A percentile compares a stretch with the other conserved stretches of the same genome.
These are phyloP conservation scores for Macquaria australasica DNA, from an alignment of 2,113 vertebrate genomes.

Conservation along the genomic window DNA sequence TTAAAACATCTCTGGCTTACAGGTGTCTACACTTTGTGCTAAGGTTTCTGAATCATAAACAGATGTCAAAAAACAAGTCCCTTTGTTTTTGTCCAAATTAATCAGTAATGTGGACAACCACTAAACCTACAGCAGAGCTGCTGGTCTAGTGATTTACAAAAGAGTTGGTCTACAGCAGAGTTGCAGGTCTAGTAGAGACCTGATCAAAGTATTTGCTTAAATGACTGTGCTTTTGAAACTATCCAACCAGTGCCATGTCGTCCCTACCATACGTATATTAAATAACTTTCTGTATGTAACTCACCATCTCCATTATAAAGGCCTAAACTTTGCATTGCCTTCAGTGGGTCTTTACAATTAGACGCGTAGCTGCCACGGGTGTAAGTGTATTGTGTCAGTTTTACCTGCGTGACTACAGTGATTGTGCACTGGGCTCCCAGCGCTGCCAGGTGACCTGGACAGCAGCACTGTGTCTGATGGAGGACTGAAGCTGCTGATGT, in stretches of 20 bases:
- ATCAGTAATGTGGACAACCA: not conserved
- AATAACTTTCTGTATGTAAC: not conserved
- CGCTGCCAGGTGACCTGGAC: too few species aligned
- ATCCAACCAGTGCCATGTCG: not conserved
- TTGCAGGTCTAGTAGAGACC: not conserved
- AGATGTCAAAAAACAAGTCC: constrained; percentile 29
- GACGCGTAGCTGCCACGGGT: too few species aligned
- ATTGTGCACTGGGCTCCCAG: too few species aligned
- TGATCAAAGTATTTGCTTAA: not conserved
- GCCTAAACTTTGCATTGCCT: too few species aligned
- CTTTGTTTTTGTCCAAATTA: constrained; percentile 11
- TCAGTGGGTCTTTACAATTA: too few species aligned
- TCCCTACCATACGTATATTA: not conserved
- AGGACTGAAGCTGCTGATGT: not conserved
- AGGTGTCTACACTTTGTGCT: not conserved
- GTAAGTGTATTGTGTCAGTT: not conserved
- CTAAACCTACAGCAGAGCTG: not conserved
- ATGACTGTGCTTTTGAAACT: not conserved
- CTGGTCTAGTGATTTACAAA: not conserved
- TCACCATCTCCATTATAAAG: too few species aligned
- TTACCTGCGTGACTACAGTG: not conserved
- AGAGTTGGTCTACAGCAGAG: not conserved
- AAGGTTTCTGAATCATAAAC: constrained; percentile 16
- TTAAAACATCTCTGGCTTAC: not conserved
- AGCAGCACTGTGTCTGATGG: too few species aligned